phyloP scores from a whole-genome alignment of 1,140 invertebrate species.

The Brachionus calyciflorus region DNA sequence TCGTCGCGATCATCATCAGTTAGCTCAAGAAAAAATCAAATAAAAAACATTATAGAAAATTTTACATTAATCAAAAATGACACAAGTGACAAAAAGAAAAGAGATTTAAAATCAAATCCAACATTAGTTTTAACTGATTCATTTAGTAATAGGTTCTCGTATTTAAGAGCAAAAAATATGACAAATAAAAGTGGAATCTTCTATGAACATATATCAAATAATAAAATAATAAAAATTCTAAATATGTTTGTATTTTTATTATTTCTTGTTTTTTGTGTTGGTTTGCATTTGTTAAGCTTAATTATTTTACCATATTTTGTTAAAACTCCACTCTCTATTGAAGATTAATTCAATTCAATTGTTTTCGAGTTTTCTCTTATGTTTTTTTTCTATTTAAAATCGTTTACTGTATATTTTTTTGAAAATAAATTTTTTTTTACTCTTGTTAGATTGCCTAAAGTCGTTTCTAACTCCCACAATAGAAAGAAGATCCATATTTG shows the following conservation, averaged over 20 bases:
- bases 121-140: background rate
- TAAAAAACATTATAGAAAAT: conserved; percentile 11
- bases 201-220: background rate
- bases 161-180: background rate
- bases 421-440: too few species aligned
- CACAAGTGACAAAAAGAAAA: background rate
- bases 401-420: too few species aligned
- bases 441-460: too few species aligned
- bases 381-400: background rate
- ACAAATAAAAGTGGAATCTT: background rate
- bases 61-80: background rate
- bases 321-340: conserved; percentile 18
- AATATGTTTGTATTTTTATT: conserved; percentile 43
- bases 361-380: background rate
- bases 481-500: too few species aligned
- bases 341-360: conserved; percentile 11
- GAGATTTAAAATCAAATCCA: background rate
- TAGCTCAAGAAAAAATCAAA: background rate
- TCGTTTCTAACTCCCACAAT: too few species aligned
- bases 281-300: conserved; percentile 11
- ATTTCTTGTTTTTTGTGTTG: conserved; percentile 29
- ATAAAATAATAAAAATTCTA: conserved; percentile 32
- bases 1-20: conserved; percentile 12
- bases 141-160: background rate
- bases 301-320: conserved; percentile 42